Conservation (phyloP, 1,140 invertebrate genomes). For the Ruditapes philippinarum region DNA sequence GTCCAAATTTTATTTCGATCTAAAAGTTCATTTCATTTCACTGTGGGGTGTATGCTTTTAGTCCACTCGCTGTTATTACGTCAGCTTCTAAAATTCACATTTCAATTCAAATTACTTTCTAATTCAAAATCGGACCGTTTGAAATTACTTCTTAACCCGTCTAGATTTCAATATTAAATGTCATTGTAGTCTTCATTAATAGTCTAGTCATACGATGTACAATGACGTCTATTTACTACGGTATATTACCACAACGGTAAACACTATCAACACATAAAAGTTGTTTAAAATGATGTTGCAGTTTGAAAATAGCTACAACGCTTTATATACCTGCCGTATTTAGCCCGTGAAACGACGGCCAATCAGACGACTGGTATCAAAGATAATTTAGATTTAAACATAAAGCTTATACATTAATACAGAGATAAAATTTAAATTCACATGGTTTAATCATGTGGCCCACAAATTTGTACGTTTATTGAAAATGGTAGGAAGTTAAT, state of each 20-base stretch:
- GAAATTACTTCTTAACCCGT: too few species aligned
- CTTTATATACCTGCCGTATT: conserved; percentile 15
- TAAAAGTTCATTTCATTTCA: too few species aligned
- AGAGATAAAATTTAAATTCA: neutral
- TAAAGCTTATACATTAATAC: neutral
- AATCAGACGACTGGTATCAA: neutral
- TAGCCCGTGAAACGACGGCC: neutral
- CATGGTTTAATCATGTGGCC: conserved; percentile 1
- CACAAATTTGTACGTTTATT: neutral
- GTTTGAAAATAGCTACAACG: neutral
- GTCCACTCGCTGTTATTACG: too few species aligned
- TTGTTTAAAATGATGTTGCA: neutral
- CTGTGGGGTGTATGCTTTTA: too few species aligned
- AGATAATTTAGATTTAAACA: neutral
- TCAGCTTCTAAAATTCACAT: too few species aligned
- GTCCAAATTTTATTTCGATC: too few species aligned
- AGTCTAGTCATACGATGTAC: too few species aligned
- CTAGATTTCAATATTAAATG: too few species aligned
- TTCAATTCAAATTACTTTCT: too few species aligned
- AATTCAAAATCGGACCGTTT: too few species aligned
- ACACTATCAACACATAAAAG: neutral
- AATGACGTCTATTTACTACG: neutral
- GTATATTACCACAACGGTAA: neutral
- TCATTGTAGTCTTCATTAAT: too few species aligned
- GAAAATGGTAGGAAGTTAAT: conserved; percentile 5